Evolutionary conservation across 1,140 invertebrate genomes (phyloP).

Genomic region (Hylaeus volcanicus): DNA sequence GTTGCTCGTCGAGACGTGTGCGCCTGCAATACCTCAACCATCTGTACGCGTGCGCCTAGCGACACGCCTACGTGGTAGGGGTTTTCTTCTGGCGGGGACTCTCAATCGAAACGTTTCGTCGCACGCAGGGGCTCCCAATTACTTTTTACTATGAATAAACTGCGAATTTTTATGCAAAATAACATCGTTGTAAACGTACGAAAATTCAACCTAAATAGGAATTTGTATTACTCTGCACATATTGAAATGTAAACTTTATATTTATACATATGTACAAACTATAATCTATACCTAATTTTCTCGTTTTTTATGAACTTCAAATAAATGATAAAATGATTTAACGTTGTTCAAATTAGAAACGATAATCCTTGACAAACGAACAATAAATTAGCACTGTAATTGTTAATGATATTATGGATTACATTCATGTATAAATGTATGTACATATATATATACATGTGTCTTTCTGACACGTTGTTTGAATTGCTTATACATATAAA

Average conservation of each 20-base stretch:
- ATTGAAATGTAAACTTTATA: too few species aligned
- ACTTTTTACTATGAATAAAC: too few species aligned
- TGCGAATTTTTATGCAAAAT: too few species aligned
- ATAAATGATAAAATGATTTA: background rate
- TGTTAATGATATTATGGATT: background rate
- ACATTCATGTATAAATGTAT: too few species aligned
- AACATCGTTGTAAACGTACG: too few species aligned
- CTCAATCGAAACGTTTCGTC: background rate
- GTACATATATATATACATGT: too few species aligned
- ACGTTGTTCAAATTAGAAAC: background rate
- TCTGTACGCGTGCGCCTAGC: conserved; percentile 59
- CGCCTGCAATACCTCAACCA: conserved; percentile 69
- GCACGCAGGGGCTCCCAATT: background rate
- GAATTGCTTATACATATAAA: too few species aligned
- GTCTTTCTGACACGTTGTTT: too few species aligned
- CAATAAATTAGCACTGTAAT: background rate
- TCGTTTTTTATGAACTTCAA: background rate
- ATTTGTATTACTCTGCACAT: too few species aligned
- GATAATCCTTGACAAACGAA: background rate
- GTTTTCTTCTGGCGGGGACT: conserved; percentile 10
- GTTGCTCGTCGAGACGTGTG: conserved; percentile 76
- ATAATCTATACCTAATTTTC: too few species aligned
- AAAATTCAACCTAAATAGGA: too few species aligned
- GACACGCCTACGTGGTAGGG: background rate
- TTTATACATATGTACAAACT: too few species aligned